These are phyloP conservation scores for Incurvaria masculella DNA, from an alignment of 2,888 invertebrate species.

Conservation along the genomic window DNA sequence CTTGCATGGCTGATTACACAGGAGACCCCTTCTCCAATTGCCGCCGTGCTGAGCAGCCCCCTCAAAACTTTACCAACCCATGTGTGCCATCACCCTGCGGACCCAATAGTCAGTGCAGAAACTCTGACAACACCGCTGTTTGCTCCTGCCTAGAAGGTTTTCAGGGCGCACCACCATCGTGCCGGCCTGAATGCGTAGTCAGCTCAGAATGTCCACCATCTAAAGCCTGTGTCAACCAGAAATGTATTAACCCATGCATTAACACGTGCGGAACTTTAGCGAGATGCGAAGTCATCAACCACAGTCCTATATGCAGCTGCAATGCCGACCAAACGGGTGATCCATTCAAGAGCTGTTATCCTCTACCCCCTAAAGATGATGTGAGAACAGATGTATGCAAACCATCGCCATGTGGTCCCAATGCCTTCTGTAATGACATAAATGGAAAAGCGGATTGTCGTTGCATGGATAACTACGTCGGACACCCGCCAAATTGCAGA, in stretches of 20 bases:
- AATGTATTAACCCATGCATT: conserved; percentile 79
- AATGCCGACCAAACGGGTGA: conserved; percentile 73
- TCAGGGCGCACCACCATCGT: conserved; percentile 76
- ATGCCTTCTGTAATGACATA: conserved; percentile 66
- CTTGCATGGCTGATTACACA: conserved; percentile 63
- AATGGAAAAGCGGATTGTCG: conserved; percentile 70
- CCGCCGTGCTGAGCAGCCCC: conserved; percentile 30
- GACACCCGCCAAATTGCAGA: conserved; percentile 76
- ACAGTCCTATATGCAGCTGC: conserved; percentile 85
- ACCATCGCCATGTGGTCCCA: conserved; percentile 81
- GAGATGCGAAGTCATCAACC: conserved; percentile 76
- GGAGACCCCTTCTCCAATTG: conserved; percentile 69
- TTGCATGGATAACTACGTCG: conserved; percentile 73
- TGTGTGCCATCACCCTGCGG: conserved; percentile 78
- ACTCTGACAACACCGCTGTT: conserved; percentile 72
- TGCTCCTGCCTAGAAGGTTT: conserved; percentile 76
- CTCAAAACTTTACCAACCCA: conserved; percentile 55
- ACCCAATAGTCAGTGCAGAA: conserved; percentile 72
- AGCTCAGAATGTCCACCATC: conserved; percentile 80
- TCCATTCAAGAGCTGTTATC: conserved; percentile 73
- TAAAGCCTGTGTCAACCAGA: conserved; percentile 77
- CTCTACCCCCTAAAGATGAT: conserved; percentile 31
- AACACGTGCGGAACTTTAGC: conserved; percentile 78
- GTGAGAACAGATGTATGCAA: conserved; percentile 58
- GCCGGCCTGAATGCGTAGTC: conserved; percentile 80